A percentile compares a stretch with the other conserved stretches of the same genome.
Conservation (phyloP, 2,113 vertebrate genomes). For the Oophaga pumilio region DNA sequence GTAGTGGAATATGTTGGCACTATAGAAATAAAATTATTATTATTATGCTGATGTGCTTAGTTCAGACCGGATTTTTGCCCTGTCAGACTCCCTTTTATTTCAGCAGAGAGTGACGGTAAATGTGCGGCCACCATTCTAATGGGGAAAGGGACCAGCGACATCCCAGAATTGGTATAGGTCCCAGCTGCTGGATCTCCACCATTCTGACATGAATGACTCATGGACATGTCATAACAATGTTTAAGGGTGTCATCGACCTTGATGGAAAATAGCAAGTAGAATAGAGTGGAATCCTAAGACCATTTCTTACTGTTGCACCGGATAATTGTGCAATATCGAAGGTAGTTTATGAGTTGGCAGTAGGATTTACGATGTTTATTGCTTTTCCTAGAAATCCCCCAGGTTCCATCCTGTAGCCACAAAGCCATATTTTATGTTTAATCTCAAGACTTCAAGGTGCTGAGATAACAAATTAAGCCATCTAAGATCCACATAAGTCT, state of each 20-base stretch:
- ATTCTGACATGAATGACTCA: background rate
- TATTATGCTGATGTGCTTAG: no score
- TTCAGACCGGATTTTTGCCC: no score
- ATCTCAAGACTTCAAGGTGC: conserved; percentile 5
- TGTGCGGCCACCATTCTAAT: background rate
- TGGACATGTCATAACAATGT: background rate
- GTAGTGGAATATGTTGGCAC: no score
- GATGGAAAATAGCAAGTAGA: background rate
- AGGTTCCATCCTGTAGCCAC: background rate
- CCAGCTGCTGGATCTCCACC: background rate
- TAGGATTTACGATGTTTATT: background rate
- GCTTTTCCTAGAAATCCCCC: conserved; percentile 31
- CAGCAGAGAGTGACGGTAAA: background rate
- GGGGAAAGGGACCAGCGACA: background rate
- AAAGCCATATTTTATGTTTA: conserved; percentile 28
- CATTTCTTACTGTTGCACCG: background rate
- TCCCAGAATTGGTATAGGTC: background rate
- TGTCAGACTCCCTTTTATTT: no score
- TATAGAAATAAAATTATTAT: no score
- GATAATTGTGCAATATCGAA: background rate
- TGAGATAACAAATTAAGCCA: conserved; percentile 23
- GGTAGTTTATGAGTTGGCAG: background rate
- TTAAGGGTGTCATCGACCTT: no score
- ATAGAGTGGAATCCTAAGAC: background rate
- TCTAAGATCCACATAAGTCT: conserved; percentile 4